Evolutionary conservation across 2,113 vertebrate genomes (phyloP), one percentile per base, ranked within the genome.

Genomic region (Nicator chloris): DNA sequence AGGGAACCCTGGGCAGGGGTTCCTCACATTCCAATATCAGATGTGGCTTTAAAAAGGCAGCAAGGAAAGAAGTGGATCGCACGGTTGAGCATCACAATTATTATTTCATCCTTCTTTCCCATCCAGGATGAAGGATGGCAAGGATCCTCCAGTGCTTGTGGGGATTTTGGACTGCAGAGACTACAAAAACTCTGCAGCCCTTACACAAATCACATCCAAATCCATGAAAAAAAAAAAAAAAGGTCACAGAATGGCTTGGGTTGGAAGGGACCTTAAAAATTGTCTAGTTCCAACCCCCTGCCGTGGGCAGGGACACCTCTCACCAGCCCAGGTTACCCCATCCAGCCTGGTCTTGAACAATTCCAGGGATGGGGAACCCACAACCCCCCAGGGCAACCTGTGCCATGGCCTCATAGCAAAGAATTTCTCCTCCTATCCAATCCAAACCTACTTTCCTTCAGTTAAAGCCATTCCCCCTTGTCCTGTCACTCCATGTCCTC

Each of bases 151-250:
- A 18, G 27, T 19, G 15, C 23, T 49, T 37, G 15, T 9, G 17
- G 11, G 6, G 13, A 11, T 15, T 28, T 9, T 24, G 28, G 40
- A 13, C 44, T 49, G 14, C 26, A 35, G 20, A 30, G 85, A 5
- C n/a, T 6, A 23, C 26, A 40, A 16, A 8, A 35, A 8, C 4
- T 8, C 6, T 68, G 13, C 56, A 81, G 7, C 11, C 11, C 11
- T 72, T 22, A 17, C 21, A 22, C 14, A 13, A 57, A 8, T 2
- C 24, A 24, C 0, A 0, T 30, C 19, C 33, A 64, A 47, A 42
- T 0, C 1, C 30, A 27, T 4, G 10, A 2, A 7, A 39, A 22
- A 68, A 59, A 20, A 20, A 33, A 12, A 7, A 3, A 4, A 31
- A 53, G 10, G 10, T 22, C 31, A 61, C 21, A 37, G 79, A 8